These are phyloP conservation scores for Cydia amplana DNA, from an alignment of 1,140 invertebrate genomes.

Conservation along the genomic window DNA sequence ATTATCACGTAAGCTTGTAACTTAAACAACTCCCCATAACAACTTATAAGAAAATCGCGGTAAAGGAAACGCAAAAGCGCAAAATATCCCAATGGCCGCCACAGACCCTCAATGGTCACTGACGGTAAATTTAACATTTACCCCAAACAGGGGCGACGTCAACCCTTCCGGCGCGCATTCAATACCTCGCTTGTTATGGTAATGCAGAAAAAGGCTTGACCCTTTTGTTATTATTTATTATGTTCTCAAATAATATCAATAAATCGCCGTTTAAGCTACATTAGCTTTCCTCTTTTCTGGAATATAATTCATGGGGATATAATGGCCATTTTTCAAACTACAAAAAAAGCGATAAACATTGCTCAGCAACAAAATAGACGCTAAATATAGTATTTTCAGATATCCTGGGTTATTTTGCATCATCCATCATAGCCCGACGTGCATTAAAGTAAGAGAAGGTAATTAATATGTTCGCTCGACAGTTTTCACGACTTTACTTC, in stretches of 20 bases:
- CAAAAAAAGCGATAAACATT: no score
- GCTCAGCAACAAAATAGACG: neutral
- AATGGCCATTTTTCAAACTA: neutral
- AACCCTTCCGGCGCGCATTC: slow-evolving; percentile 43
- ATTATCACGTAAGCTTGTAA: slow-evolving; percentile 22
- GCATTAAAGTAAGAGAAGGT: slow-evolving; percentile 55
- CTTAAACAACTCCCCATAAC: slow-evolving; percentile 41
- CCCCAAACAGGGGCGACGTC: slow-evolving; percentile 50
- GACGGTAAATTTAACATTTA: slow-evolving; percentile 68
- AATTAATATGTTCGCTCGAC: slow-evolving; percentile 67
- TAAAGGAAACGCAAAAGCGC: slow-evolving; percentile 62
- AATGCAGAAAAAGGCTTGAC: slow-evolving; percentile 56
- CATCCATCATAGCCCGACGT: slow-evolving; percentile 54
- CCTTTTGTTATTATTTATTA: slow-evolving; percentile 67
- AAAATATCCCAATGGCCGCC: slow-evolving; percentile 66
- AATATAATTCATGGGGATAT: slow-evolving; percentile 19
- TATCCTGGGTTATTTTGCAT: slow-evolving; percentile 1
- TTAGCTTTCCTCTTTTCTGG: slow-evolving; percentile 47
- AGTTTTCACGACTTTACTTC: slow-evolving; percentile 54
- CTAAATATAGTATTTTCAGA: neutral
- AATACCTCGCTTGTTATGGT: slow-evolving; percentile 56
- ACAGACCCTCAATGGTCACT: slow-evolving; percentile 59
- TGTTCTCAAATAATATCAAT: slow-evolving; percentile 59
- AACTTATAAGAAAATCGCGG: slow-evolving; percentile 63
- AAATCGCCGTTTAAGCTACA: slow-evolving; percentile 62